Conservation (phyloP, 1,140 invertebrate genomes). For the Platyscapa corneri region DNA sequence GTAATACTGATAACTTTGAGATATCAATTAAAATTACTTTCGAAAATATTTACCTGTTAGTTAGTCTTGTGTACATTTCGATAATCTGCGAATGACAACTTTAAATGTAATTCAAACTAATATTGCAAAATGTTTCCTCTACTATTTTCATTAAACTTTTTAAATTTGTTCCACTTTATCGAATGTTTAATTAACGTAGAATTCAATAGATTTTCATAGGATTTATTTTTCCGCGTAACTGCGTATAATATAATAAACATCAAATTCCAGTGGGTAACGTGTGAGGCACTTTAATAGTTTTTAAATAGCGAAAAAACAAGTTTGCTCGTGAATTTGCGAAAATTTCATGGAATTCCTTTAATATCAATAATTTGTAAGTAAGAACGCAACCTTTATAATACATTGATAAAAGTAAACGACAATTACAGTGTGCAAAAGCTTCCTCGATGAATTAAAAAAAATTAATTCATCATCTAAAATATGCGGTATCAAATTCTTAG, state of each 20-base stretch:
- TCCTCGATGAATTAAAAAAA: too few relatives aligned
- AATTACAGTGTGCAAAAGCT: too few relatives aligned
- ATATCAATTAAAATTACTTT: not conserved
- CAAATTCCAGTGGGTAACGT: slow-evolving; percentile 19
- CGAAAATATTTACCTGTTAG: not conserved
- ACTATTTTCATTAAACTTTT: not conserved
- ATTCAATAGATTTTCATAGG: slow-evolving; percentile 37
- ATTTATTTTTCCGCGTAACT: slow-evolving; percentile 6
- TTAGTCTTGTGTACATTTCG: not conserved
- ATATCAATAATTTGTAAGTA: too few relatives aligned
- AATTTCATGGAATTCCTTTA: not conserved
- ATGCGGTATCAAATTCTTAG: not conserved
- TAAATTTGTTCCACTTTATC: slow-evolving; percentile 15
- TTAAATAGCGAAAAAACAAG: not conserved
- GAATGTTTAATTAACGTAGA: not conserved
- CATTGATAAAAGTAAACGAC: too few relatives aligned
- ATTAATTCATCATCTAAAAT: too few relatives aligned
- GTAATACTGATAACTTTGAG: not conserved
- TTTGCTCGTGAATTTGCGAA: not conserved
- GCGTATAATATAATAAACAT: slow-evolving; percentile 25
- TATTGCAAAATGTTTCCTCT: not conserved
- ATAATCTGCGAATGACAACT: not conserved
- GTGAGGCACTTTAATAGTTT: not conserved
- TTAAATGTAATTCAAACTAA: not conserved
- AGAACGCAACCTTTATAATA: too few relatives aligned